These are phyloP conservation scores for Desmophyllum pertusum DNA, from an alignment of 92 coral and sea anemone species.

Conservation along the genomic window DNA sequence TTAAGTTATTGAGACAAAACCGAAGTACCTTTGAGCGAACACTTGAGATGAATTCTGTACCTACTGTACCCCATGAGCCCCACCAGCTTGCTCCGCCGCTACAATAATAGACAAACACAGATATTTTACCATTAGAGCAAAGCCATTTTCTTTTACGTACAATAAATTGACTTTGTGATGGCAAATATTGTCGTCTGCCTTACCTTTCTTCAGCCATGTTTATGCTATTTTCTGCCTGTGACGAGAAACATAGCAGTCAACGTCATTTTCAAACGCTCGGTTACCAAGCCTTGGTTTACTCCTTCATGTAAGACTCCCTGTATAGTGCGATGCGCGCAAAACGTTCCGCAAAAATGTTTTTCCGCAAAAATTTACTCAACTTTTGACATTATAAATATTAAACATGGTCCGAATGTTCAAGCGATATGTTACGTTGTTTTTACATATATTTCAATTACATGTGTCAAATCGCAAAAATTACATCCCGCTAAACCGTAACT, in stretches of 20 bases:
- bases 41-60: conserved; percentile 65
- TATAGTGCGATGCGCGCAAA: too few species aligned
- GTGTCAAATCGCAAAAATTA: too few species aligned
- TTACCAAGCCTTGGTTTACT: conserved; percentile 7
- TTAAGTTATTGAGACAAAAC: background rate
- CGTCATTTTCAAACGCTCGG: conserved; percentile 33
- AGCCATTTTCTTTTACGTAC: background rate
- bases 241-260: background rate
- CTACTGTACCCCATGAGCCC: conserved; percentile 86
- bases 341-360: too few species aligned
- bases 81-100: conserved; percentile 92
- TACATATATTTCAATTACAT: too few species aligned
- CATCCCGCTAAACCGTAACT: too few species aligned
- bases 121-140: conserved; percentile 10
- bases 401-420: too few species aligned
- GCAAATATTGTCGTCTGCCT: background rate
- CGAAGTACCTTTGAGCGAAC: conserved; percentile 73
- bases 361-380: too few species aligned
- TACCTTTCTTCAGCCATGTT: conserved; percentile 97
- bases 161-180: background rate
- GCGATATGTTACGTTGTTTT: too few species aligned
- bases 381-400: too few species aligned
- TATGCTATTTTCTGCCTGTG: background rate
- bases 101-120: conserved; percentile 16
- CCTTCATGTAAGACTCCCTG: conserved; percentile 9